Evolutionary conservation across 1,140 invertebrate species (phyloP), one percentile per base, ranked within the genome.

Genomic region (Drosophila navojoa): DNA sequence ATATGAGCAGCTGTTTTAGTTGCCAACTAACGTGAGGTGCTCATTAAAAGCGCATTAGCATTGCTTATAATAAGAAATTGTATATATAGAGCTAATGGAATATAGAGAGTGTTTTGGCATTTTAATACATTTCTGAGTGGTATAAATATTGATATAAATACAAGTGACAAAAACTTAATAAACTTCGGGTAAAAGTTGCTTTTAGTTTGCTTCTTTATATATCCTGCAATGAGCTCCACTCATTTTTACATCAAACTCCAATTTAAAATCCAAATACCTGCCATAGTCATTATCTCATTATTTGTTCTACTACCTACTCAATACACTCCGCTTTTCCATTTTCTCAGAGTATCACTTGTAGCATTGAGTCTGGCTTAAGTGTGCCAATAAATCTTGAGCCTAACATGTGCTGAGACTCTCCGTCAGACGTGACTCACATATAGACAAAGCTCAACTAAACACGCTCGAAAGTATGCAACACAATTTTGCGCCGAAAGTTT

Each of bases 341-440:
- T 32, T 47, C 25, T 3, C 3, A 45, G 42, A 25, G 57, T 47
- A 19, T 32, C 15, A 11, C 5, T 40, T 29, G 63, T 59, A 25
- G 50, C 71, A 73, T 69, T 58, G 61, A 64, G 59, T 40, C 22
- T 66, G 53, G 67, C 55, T 54, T 67, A 71, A 78, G 72, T 75
- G 67, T 59, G 45, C 27, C 58, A 60, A 78, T 78, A 78, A 78
- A 78, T 78, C 71, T 78, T 58, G 61, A 71, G 67, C 71, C 60
- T 60, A 70, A 71, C 71, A 77, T 74, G 66, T 77, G 71, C 71
- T 70, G 71, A 77, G 71, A 58, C 69, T 60, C 49, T 62, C 35
- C 22, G 0, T 19, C 58, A 71, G 44, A 78, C 76, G 76, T 78
- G 76, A 78, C 76, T 61, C 25, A 77, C 64, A 73, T 77, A 70